Evolutionary conservation across 2,888 invertebrate genomes (phyloP), one percentile per base, ranked within the genome.

Genomic region (Agrochola lota): DNA sequence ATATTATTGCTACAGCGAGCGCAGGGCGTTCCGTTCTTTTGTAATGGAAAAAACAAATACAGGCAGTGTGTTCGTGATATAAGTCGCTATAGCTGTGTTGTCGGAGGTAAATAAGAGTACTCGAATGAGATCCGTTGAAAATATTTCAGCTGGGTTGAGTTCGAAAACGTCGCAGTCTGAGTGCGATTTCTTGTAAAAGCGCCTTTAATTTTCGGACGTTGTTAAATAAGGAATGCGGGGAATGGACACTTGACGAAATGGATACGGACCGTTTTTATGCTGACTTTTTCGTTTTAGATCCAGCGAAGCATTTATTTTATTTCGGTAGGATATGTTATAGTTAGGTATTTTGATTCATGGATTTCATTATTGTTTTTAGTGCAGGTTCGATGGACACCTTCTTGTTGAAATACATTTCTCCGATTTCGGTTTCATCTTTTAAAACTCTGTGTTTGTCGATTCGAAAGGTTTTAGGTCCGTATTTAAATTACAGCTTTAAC

Each of bases 11-110:
- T 93, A 91, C 91, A 94, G 90, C 88, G 86, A 84, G 85, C 87
- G 90, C 92, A 91, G 95, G 96, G 96, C 96, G 96, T 94, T 94
- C 91, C 95, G 88, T 89, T 92, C 94, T 92, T 94, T 95, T 95
- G 94, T 95, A 95, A 96, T 96, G 95, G 95, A 96, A 96, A 96
- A 96, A 95, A 95, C 95, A 96, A 95, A 95, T 93, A 95, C 91
- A 89, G 90, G 83, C 89, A 89, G 88, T 86, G 86, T 89, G 86
- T 82, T 87, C 85, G 89, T 84, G 90, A 88, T 92, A 90, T 90
- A 91, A 87, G 86, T 85, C 81, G 87, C 79, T 88, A 88, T 88
- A 88, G 85, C 72, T 89, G 87, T 88, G 88, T 88, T 83, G 88
- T 71, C 71, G 66, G 85, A 88, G 92, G 94, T 95, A 95, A 94